A percentile compares a stretch with the other conserved stretches of the same genome.
Conservation (phyloP, 1,140 invertebrate genomes). For the Macrotrachela quadricornifera region DNA sequence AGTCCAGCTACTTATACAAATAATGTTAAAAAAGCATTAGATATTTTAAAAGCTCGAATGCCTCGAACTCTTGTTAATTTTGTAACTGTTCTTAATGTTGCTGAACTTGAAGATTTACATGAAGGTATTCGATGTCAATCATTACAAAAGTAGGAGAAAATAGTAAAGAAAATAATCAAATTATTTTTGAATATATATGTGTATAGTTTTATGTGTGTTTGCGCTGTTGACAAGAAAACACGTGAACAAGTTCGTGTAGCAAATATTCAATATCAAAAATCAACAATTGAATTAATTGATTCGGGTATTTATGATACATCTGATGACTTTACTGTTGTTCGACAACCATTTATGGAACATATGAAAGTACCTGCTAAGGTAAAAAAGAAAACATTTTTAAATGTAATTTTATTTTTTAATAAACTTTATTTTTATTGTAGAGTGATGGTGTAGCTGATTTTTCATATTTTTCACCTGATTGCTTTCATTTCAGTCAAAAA, state of each 20-base stretch:
- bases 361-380: no score
- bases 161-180: neutral
- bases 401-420: neutral
- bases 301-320: slow-evolving; percentile 36
- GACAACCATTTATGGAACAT: slow-evolving; percentile 32
- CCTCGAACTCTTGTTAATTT: slow-evolving; percentile 53
- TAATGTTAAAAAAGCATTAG: slow-evolving; percentile 39
- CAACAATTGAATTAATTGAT: slow-evolving; percentile 12
- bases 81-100: slow-evolving; percentile 41
- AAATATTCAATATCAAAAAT: slow-evolving; percentile 10
- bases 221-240: slow-evolving; percentile 8
- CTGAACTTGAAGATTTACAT: slow-evolving; percentile 13
- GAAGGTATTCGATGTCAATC: slow-evolving; percentile 12
- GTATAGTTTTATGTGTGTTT: neutral
- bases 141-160: slow-evolving; percentile 32
- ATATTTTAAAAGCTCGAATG: slow-evolving; percentile 39
- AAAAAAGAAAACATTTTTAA: neutral
- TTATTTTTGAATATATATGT: neutral
- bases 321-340: slow-evolving; percentile 42
- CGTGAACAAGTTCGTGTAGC: slow-evolving; percentile 10
- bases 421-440: no score
- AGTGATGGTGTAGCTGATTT: neutral
- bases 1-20: slow-evolving; percentile 35
- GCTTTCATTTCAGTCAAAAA: slow-evolving; percentile 7
- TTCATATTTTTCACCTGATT: slow-evolving; percentile 6